Conservation (phyloP, 1,140 invertebrate genomes). For the Zaprionus camerounensis region DNA sequence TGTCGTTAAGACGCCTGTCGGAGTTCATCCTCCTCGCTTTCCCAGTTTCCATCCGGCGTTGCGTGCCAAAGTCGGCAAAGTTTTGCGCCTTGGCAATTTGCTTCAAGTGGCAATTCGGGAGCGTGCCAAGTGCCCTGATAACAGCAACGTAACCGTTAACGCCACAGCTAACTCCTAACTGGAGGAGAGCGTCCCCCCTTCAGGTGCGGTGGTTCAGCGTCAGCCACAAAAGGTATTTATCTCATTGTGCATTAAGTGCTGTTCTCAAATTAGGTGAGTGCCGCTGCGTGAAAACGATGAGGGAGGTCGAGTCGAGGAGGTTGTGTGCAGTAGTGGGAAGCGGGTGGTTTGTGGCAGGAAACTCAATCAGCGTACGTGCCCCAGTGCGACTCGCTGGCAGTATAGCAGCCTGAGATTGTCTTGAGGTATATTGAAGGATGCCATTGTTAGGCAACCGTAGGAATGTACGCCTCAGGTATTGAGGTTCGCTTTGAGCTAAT, state of each 20-base stretch:
- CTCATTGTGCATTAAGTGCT: constrained; percentile 73
- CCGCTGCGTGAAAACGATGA: constrained; percentile 47
- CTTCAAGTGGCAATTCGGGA: constrained; percentile 77
- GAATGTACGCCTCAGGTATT: neutral
- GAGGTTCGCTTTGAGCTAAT: neutral
- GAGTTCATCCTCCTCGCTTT: neutral
- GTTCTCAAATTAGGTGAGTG: constrained; percentile 72
- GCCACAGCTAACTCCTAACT: constrained; percentile 17
- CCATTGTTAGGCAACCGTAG: neutral
- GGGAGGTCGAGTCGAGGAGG: neutral
- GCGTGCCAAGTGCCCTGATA: constrained; percentile 77
- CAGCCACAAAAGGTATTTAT: constrained; percentile 77
- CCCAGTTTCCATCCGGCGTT: constrained; percentile 3
- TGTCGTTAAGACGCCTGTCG: constrained; percentile 46
- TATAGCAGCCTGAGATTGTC: constrained; percentile 1
- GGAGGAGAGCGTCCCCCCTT: constrained; percentile 1
- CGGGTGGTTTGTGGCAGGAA: neutral
- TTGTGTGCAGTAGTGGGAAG: neutral
- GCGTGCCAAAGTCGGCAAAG: constrained; percentile 71
- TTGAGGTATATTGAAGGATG: constrained; percentile 22
- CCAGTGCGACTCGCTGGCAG: neutral
- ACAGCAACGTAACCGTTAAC: constrained; percentile 54
- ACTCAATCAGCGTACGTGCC: constrained; percentile 47
- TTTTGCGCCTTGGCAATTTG: constrained; percentile 68
- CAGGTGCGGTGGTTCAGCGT: constrained; percentile 18